Evolutionary conservation across 2,113 vertebrate species (phyloP).

Genomic region (Saccopteryx bilineata): DNA sequence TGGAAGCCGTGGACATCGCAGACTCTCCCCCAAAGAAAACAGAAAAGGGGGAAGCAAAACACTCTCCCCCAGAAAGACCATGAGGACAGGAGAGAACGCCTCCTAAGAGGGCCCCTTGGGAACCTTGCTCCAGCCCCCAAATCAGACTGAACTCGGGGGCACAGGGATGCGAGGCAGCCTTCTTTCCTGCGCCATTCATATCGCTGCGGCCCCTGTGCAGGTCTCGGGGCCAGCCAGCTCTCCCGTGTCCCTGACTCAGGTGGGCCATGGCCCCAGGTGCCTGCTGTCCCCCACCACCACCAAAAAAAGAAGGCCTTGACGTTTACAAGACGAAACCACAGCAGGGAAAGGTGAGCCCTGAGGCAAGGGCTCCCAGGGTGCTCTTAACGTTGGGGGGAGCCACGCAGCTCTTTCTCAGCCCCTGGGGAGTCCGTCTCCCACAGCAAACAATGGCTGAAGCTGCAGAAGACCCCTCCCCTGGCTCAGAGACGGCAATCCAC

Average conservation of each 20-base stretch:
- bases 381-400: no score
- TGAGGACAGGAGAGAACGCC: rapidly evolving
- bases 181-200: neutral
- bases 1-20: no score
- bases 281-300: neutral
- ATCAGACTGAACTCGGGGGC: neutral
- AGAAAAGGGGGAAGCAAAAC: neutral
- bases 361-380: neutral
- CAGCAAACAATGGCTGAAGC: neutral
- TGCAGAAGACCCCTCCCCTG: no score
- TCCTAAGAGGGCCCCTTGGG: no score
- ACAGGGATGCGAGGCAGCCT: neutral
- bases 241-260: neutral
- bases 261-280: neutral
- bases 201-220: neutral
- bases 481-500: rapidly evolving
- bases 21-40: no score
- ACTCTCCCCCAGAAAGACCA: neutral
- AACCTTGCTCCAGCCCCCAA: no score
- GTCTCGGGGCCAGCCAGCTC: neutral
- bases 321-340: rapidly evolving
- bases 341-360: rapidly evolving
- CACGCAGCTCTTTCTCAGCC: neutral
- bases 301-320: neutral
- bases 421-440: rapidly evolving